A percentile compares a stretch with the other conserved stretches of the same genome.
These are phyloP conservation scores for Temnothorax curvispinosus DNA, from an alignment of 1,140 invertebrate genomes.

Conservation along the genomic window DNA sequence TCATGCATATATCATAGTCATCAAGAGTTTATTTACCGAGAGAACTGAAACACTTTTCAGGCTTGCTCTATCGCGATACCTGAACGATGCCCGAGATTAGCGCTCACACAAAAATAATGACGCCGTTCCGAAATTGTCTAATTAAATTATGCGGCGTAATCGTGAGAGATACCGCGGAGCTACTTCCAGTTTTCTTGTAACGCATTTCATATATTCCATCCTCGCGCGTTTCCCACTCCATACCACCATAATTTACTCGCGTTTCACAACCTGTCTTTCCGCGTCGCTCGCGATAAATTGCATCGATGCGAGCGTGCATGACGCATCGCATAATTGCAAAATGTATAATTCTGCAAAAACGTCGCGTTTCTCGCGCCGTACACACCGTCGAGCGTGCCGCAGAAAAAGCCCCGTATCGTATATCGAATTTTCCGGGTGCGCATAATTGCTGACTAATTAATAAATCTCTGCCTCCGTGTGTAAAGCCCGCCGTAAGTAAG, in stretches of 20 bases:
- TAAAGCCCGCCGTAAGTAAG: constrained; percentile 31
- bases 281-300: constrained; percentile 52
- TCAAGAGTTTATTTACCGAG: background rate
- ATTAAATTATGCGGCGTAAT: constrained; percentile 17
- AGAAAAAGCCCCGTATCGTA: constrained; percentile 29
- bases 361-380: background rate
- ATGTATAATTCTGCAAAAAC: constrained; percentile 42
- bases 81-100: background rate
- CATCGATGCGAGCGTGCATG: constrained; percentile 21
- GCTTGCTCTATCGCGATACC: background rate
- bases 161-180: constrained; percentile 12
- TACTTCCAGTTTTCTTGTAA: background rate
- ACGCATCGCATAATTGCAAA: constrained; percentile 38
- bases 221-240: background rate
- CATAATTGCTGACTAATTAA: constrained; percentile 57
- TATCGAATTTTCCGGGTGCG: constrained; percentile 51
- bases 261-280: constrained; percentile 36
- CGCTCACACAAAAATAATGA: constrained; percentile 13
- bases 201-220: background rate
- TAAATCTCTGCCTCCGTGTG: constrained; percentile 30
- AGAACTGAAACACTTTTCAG: constrained; percentile 21
- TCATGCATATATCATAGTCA: constrained; percentile 17
- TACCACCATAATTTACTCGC: constrained; percentile 18
- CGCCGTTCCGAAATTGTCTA: background rate
- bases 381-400: background rate